Evolutionary conservation across 2,113 vertebrate genomes (phyloP).

Genomic region (Isurus oxyrinchus): DNA sequence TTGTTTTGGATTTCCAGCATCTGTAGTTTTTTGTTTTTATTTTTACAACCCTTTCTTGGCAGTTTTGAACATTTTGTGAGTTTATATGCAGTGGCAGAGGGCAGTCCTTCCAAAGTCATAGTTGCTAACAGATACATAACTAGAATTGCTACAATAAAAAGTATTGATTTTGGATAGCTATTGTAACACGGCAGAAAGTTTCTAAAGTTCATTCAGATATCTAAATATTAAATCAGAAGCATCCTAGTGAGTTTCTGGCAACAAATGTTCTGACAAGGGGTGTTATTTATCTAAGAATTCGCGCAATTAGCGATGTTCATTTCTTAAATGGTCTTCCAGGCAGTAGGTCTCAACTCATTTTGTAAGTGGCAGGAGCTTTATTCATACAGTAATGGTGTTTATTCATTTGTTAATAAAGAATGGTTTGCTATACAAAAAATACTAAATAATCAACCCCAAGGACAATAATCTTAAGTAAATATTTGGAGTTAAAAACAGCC

Average conservation of each 20-base stretch:
- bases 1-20: no score
- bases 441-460: not conserved
- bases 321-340: not conserved
- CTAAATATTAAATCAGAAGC: no score
- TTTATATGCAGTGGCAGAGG: not conserved
- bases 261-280: not conserved
- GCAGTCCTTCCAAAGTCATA: not conserved
- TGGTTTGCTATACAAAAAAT: not conserved
- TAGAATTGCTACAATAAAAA: not conserved
- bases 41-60: not conserved
- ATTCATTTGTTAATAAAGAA: not conserved
- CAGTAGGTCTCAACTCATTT: not conserved
- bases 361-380: not conserved
- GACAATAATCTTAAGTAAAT: not conserved
- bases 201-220: not conserved
- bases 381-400: not conserved
- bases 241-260: not conserved
- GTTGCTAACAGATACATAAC: not conserved
- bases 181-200: not conserved
- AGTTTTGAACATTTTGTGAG: not conserved
- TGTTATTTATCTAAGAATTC: not conserved
- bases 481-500: not conserved
- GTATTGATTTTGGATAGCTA: no score
- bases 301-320: not conserved
- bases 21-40: no score